A percentile compares a stretch with the other conserved stretches of the same genome.
These are phyloP conservation scores for Cephus sareptanus DNA, from an alignment of 2,888 invertebrate genomes.

Conservation along the genomic window DNA sequence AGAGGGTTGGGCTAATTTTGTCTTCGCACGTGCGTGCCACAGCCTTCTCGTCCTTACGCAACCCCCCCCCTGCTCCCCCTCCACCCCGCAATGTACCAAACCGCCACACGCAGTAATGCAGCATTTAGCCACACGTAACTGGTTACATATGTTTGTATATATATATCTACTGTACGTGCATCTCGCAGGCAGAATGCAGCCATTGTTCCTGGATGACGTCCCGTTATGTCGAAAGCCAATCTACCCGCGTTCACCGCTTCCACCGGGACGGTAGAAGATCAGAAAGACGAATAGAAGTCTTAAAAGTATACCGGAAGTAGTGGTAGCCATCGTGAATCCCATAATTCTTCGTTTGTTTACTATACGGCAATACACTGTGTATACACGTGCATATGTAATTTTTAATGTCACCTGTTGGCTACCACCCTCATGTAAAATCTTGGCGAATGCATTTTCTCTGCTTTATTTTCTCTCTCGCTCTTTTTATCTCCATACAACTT, in stretches of 20 bases:
- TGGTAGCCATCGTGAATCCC: neutral
- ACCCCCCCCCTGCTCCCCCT: conserved; percentile 4
- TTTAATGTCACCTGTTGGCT: neutral
- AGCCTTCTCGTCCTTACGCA: conserved; percentile 25
- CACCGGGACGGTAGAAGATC: neutral
- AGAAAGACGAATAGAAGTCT: neutral
- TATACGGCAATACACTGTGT: neutral
- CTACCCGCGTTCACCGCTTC: neutral
- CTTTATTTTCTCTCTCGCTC: neutral
- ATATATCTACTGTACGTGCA: neutral
- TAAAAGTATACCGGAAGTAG: neutral
- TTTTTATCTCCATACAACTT: neutral
- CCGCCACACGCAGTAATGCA: neutral
- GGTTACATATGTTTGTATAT: neutral
- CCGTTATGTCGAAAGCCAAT: neutral
- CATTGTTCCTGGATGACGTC: neutral
- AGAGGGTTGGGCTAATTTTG: conserved; percentile 52
- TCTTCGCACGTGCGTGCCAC: conserved; percentile 52
- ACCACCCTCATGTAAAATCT: neutral
- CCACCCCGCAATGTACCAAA: neutral
- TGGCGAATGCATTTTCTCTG: neutral
- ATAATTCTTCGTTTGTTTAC: neutral
- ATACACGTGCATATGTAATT: neutral
- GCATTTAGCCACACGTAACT: neutral
- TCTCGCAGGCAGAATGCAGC: neutral